Percentiles rank a stretch among this genome's conserved stretches.
These are phyloP conservation scores for Bettongia penicillata DNA, from an alignment of 2,113 vertebrate genomes.

Conservation along the genomic window DNA sequence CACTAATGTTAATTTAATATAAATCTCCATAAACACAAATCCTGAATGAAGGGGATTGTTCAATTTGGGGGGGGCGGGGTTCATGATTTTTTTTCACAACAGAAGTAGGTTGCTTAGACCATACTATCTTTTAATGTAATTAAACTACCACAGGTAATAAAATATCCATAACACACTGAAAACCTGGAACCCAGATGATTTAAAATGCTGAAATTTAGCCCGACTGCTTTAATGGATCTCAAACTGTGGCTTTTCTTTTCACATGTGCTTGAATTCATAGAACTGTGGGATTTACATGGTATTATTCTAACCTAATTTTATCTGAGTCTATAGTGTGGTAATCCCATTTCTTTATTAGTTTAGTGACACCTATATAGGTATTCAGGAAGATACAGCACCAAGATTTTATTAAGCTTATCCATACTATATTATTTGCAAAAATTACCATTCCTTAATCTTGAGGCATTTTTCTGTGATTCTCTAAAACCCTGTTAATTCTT, in stretches of 20 bases:
- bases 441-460: background rate
- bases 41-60: conserved; percentile 1
- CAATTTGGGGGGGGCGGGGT: background rate
- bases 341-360: background rate
- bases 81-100: background rate
- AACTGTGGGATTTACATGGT: background rate
- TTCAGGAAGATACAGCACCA: background rate
- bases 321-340: background rate
- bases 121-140: background rate
- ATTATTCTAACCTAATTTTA: background rate
- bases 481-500: background rate
- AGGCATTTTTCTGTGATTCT: background rate
- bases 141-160: conserved; percentile 6
- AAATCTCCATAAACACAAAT: background rate
- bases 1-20: background rate
- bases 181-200: background rate
- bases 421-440: background rate
- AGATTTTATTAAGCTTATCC: background rate
- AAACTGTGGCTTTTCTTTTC: background rate
- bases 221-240: background rate
- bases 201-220: conserved; percentile 14
- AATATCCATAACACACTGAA: background rate
- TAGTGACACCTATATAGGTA: background rate
- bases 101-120: background rate
- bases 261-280: background rate